Conservation (phyloP, 2,797 vertebrate genomes). For the Parauchenoglanis ngamensis region DNA sequence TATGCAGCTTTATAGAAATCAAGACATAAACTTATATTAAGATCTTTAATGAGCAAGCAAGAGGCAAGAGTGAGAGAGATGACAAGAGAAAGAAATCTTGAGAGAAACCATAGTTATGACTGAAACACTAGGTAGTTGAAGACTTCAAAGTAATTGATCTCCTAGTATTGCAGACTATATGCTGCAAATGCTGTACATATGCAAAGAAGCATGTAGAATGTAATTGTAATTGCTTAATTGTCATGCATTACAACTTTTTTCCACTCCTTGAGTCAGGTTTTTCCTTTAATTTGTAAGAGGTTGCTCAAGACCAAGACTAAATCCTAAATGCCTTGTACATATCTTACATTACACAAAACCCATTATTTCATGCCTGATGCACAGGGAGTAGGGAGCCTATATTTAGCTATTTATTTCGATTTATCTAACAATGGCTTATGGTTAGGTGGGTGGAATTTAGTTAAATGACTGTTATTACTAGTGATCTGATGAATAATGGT, state of each 20-base stretch:
- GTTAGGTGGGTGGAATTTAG: background rate
- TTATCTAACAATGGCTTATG: background rate
- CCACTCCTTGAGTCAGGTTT: background rate
- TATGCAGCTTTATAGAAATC: background rate
- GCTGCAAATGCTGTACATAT: background rate
- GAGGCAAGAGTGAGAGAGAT: background rate
- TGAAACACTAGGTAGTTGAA: background rate
- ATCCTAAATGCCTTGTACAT: background rate
- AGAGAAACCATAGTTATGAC: background rate
- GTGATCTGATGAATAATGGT: background rate
- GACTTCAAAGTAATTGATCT: background rate
- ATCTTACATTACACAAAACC: background rate
- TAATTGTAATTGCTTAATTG: background rate
- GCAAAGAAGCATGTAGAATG: background rate
- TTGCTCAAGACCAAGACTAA: background rate
- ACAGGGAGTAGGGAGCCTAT: background rate
- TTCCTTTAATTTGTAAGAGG: background rate
- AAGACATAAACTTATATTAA: background rate
- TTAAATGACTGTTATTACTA: background rate
- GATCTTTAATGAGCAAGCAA: background rate
- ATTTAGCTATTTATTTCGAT: background rate
- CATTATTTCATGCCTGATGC: background rate
- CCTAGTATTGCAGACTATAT: background rate
- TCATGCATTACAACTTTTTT: background rate
- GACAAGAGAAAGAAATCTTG: background rate